These are phyloP conservation scores for Scleropages formosus DNA, from an alignment of 2,797 vertebrate genomes.

Conservation along the genomic window DNA sequence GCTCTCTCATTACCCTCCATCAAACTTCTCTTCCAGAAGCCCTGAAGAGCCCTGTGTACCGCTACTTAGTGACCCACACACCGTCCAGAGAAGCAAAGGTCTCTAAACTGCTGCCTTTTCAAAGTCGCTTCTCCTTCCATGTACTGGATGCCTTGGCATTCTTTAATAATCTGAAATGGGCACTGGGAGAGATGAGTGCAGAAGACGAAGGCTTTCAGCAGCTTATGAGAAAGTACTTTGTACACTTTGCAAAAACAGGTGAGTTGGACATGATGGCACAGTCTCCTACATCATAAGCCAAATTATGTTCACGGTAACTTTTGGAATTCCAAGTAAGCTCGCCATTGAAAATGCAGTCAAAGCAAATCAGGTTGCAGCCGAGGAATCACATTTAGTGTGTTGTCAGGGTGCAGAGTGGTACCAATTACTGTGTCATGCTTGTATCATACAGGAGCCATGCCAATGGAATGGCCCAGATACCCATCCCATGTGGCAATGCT, in stretches of 20 bases:
- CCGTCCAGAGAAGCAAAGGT: conserved; percentile 8
- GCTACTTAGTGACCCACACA: conserved; percentile 69
- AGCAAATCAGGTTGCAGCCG: too few species aligned
- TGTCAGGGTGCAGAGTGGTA: background rate
- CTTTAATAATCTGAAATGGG: conserved; percentile 33
- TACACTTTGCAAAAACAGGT: conserved; percentile 43
- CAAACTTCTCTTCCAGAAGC: conserved; percentile 52
- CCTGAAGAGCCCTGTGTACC: conserved; percentile 70
- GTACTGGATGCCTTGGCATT: conserved; percentile 37
- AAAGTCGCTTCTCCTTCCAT: conserved; percentile 43
- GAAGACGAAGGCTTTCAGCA: conserved; percentile 32
- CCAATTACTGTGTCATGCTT: background rate
- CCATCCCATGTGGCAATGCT: conserved; percentile 32
- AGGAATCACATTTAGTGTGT: background rate
- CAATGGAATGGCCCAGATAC: conserved; percentile 33
- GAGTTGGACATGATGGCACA: background rate
- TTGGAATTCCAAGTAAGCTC: too few species aligned
- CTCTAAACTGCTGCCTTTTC: conserved; percentile 29
- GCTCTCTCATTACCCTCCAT: too few species aligned
- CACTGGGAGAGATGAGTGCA: conserved; percentile 16
- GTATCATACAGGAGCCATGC: conserved; percentile 34
- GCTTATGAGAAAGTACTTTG: conserved; percentile 31
- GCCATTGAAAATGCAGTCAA: too few species aligned
- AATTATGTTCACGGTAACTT: too few species aligned
- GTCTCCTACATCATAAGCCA: background rate